Evolutionary conservation across 1,140 invertebrate genomes (phyloP), one percentile per base, ranked within the genome.

Genomic region (Calephelis nemesis): DNA sequence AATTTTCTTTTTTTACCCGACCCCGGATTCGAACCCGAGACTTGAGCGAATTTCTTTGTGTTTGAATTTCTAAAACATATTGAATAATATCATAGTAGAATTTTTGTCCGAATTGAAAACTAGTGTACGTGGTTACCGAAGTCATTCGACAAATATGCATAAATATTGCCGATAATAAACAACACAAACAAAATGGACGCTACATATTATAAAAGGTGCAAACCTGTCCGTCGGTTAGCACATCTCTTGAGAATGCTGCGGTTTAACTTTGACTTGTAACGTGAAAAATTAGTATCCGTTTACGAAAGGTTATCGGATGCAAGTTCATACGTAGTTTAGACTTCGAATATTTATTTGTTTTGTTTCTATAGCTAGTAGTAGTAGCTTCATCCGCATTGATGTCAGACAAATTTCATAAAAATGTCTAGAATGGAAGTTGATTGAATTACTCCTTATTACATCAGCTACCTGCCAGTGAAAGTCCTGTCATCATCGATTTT

Each of bases 331-430:
- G 7, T 47, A 67, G 65, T 10, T 11, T n/a, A 54, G 63, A n/a
- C 63, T 63, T 48, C 52, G 47, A 62, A 30, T 52, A 48, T 67
- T 45, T n/a, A 66, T 47, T 63, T 70, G 48, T 70, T 69, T 39
- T 58, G 19, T 58, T 30, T 58, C 10, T 39, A 42, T 0, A 19
- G 19, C 19, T 19, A 19, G 19, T 19, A 19, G 19, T 3, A 1
- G 19, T 19, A 3, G 3, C 19, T 19, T 19, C 19, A 19, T 19
- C 19, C 19, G 19, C 19, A n/a, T n/a, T n/a, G n/a, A n/a, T n/a
- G n/a, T n/a, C n/a, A n/a, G 19, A 19, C 1, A 3, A 19, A 19
- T 19, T 19, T 19, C 0, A 3, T 3, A 19, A 19, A 19, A 19
- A 19, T 1, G 3, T 19, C 19, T 19, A 19, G 3, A 19, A 19